These are phyloP conservation scores for Romanogobio albipinnatus DNA, from an alignment of 2,113 vertebrate genomes.

Conservation along the genomic window DNA sequence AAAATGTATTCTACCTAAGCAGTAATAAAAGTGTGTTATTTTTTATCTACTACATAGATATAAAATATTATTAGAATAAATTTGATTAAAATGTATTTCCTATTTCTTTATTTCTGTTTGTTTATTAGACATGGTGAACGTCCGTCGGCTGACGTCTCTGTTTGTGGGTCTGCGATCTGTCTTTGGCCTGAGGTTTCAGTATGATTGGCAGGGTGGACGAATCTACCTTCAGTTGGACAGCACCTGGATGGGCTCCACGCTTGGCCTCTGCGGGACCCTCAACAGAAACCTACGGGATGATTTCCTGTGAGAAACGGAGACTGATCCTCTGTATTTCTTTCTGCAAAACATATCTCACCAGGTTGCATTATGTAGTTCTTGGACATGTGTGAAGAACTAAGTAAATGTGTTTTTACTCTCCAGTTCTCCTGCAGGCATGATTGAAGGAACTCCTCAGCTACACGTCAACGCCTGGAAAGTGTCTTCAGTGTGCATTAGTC, in stretches of 20 bases:
- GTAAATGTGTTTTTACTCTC: constrained; percentile 24
- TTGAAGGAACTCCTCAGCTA: constrained; percentile 96
- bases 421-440: constrained; percentile 96
- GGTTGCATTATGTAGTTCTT: constrained; percentile 3
- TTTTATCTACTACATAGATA: no score
- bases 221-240: constrained; percentile 88
- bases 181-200: constrained; percentile 89
- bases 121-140: constrained; percentile 81
- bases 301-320: constrained; percentile 85
- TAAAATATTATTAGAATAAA: background rate
- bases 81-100: constrained; percentile 1
- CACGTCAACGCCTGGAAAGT: constrained; percentile 96
- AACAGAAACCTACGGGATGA: constrained; percentile 97
- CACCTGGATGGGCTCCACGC: constrained; percentile 85
- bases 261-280: constrained; percentile 95
- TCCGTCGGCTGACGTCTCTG: constrained; percentile 88
- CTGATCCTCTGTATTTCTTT: background rate
- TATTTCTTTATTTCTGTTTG: background rate
- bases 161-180: constrained; percentile 88
- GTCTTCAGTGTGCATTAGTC: constrained; percentile 89
- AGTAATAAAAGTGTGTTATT: no score
- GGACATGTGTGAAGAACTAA: constrained; percentile 9
- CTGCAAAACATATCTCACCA: background rate
- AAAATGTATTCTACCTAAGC: background rate
- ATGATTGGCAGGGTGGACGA: constrained; percentile 86